Evolutionary conservation across 2,888 invertebrate species (phyloP), one percentile per base, ranked within the genome.

Genomic region (Dinocampus coccinellae): DNA sequence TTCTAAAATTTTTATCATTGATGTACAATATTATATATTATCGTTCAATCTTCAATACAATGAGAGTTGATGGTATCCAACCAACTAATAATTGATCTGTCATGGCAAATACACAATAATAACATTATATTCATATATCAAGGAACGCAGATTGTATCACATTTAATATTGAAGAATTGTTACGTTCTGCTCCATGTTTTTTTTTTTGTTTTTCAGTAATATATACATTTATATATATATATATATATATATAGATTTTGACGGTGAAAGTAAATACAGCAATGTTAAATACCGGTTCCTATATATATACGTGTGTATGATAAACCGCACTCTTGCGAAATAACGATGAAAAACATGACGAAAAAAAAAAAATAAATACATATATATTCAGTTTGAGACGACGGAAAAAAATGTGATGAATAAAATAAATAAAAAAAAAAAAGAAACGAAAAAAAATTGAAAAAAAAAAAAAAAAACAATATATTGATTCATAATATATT

Each of bases 41-140:
- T 57, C 57, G 29, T 57, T 57, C 26, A 22, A 65, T 65, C 34
- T 53, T 33, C 33, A 52, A 2, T 20, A 65, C 22, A 34, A 47
- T 36, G n/a, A 34, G 55, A 34, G 55, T 36, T 34, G 55, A 36
- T 55, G 13, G 42, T 39, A 34, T 53, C 52, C 36, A 36, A 55
- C 2, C 52, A 53, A n/a, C 65, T 55, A 53, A 65, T 65, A 65
- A 65, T 65, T 65, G 29, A 65, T 13, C 34, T 65, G 53, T 34
- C 65, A 33, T 53, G 52, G 24, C 33, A 29, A 24, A 29, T 36
- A n/a, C 22, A 33, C 20, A 22, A 34, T 29, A 16, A 53, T 16
- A 29, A 34, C 11, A 29, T 47, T n/a, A 33, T 24, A 47, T 16
- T 7, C 16, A 47, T 7, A 47, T 47, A 16, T 47, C 47, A 47